phyloP scores from a whole-genome alignment of 2,888 invertebrate genomes.

The Timema cristinae region DNA sequence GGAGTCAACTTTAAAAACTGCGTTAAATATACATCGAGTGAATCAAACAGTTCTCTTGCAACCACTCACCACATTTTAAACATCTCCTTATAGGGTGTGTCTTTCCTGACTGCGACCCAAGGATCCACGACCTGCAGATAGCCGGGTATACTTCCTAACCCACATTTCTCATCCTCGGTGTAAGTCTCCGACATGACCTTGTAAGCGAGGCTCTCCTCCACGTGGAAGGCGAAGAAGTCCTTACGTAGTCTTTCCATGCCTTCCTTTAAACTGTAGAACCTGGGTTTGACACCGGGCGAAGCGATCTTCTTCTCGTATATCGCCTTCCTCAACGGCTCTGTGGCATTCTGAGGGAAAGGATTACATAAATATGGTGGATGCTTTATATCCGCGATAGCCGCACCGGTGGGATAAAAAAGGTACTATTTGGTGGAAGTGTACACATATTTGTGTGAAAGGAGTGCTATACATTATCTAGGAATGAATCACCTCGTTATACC shows the following conservation, averaged over 20 bases:
- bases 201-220: conserved; percentile 16
- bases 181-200: conserved; percentile 13
- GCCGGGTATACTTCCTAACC: conserved; percentile 5
- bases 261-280: conserved; percentile 35
- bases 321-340: conserved; percentile 47
- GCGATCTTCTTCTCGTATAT: conserved; percentile 50
- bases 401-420: too few species aligned
- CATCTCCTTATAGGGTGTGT: conserved; percentile 10
- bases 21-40: too few species aligned
- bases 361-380: too few species aligned
- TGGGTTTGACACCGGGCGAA: conserved; percentile 43
- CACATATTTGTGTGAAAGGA: too few species aligned
- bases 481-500: too few species aligned
- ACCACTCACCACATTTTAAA: not conserved
- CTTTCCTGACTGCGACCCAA: conserved; percentile 10
- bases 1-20: not conserved
- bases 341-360: not conserved
- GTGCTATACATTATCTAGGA: too few species aligned
- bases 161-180: conserved; percentile 24
- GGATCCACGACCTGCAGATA: not conserved
- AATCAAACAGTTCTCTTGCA: too few species aligned
- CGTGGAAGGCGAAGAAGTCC: conserved; percentile 23
- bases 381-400: too few species aligned
- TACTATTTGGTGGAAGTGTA: too few species aligned
- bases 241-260: conserved; percentile 15